Percentiles rank a stretch among this genome's conserved stretches.
phyloP scores from a whole-genome alignment of 1,140 invertebrate species.

The Penaeus vannamei region DNA sequence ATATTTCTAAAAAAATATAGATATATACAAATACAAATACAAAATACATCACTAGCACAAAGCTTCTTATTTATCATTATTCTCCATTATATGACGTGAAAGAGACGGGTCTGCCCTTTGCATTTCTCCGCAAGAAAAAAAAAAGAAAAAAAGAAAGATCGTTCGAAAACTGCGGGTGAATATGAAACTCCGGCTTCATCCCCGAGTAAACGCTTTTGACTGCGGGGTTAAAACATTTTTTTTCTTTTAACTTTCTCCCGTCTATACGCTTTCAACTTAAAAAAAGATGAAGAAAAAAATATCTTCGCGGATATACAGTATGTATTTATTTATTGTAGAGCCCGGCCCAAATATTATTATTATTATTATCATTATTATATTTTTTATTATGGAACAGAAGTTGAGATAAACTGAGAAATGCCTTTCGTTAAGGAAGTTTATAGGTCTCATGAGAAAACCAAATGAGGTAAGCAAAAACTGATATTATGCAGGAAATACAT shows the following conservation, averaged over 20 bases:
- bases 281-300: neutral
- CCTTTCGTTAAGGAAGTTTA: neutral
- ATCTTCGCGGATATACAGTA: neutral
- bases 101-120: constrained; percentile 60
- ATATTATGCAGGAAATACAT: neutral
- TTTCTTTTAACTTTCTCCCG: neutral
- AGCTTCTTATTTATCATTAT: neutral
- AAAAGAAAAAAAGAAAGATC: constrained; percentile 18
- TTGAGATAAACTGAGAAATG: constrained; percentile 45
- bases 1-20: neutral
- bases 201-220: too few relatives aligned
- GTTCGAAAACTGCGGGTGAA: constrained; percentile 64
- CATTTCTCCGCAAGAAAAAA: constrained; percentile 43
- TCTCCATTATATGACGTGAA: neutral
- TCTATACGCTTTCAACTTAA: neutral
- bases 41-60: neutral
- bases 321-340: neutral
- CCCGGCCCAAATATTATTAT: constrained; percentile 35
- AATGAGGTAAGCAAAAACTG: neutral
- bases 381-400: neutral
- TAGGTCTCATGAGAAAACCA: neutral
- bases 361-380: too few relatives aligned
- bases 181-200: neutral
- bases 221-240: too few relatives aligned
- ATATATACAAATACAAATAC: neutral